Base-by-base conservation (phyloP, 2,888 invertebrate genomes). In the Drosophila tripunctata region DNA sequence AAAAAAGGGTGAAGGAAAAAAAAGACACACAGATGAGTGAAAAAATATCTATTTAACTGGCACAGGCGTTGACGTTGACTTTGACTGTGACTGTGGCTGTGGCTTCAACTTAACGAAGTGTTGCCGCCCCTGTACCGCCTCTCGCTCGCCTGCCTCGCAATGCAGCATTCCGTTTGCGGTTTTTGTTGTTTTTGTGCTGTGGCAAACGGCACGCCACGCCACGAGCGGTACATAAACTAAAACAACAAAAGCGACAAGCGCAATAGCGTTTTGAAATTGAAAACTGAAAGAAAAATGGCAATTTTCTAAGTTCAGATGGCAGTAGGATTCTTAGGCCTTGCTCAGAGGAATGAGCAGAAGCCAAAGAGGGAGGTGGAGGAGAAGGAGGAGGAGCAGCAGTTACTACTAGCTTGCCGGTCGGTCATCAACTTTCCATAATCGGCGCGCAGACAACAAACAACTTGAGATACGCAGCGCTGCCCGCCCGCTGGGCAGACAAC, bases 381-480 rank as follows among this genome's bases (percentile, higher is more conserved):
- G 21, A 4, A 15, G 10, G 12, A 14, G 27, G 1, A 45, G 19
- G 38, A 10, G 17, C n/a, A 38, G 19, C 5, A 12, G 36, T 27
- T 4, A 22, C 10, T 14, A 15, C 7, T 44, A 22, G 24, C 22
- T 41, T 56, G n/a, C n/a, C n/a, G 55, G 66, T 38, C 64, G 81
- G 73, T 83, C 83, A 85, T 85, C 81, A 86, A 85, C 86, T 81
- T 81, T 81, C 79, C 85, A 85, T 81, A 81, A 81, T 81, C 80
- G 80, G 83, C 86, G 83, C 83, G 76, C 81, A 79, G 81, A 81
- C 81, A 82, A 86, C 81, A 82, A 86, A 82, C 86, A 86, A 80
- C 81, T 82, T 86, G 74, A 73, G 69, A 68, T 33, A 41, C 14
- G 43, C 66, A 47, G 47, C 43, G 21, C 63, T 47, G 86, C 56